phyloP scores from a whole-genome alignment of 2,113 vertebrate species.

The Phoxinus phoxinus region DNA sequence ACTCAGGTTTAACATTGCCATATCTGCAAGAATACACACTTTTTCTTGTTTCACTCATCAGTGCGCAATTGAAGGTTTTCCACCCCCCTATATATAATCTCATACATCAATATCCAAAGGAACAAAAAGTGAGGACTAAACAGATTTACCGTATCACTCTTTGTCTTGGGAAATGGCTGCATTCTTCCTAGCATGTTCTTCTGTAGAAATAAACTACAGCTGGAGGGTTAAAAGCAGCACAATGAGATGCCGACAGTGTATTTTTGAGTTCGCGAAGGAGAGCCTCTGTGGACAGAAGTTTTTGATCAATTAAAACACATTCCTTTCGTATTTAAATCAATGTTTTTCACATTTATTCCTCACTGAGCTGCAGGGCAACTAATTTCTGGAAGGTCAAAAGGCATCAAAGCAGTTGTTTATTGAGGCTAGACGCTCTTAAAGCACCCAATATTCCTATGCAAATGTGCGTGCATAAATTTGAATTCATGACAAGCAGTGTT shows the following conservation, averaged over 20 bases:
- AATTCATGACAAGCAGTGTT: conserved; percentile 34
- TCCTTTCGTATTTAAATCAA: conserved; percentile 34
- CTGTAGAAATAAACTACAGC: background rate
- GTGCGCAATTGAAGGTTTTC: background rate
- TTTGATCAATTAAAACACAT: conserved; percentile 32
- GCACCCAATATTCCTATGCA: conserved; percentile 42
- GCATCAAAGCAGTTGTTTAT: conserved; percentile 39
- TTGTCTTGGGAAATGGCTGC: conserved; percentile 25
- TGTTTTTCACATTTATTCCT: conserved; percentile 34
- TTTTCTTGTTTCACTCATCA: conserved; percentile 27
- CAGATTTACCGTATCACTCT: background rate
- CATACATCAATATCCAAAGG: conserved; percentile 25
- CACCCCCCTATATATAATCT: background rate
- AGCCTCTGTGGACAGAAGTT: background rate
- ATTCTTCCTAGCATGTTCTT: background rate
- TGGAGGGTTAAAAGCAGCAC: background rate
- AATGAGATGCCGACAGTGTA: background rate
- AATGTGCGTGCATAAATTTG: conserved; percentile 46
- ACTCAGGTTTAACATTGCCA: background rate
- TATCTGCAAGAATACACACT: background rate
- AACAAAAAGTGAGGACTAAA: background rate
- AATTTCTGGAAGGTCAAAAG: conserved; percentile 45
- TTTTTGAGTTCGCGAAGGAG: background rate
- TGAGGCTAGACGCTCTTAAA: conserved; percentile 43
- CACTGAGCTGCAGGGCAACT: conserved; percentile 8